Base-by-base conservation (phyloP, 2,888 invertebrate species). In the Augiades crinisus region DNA sequence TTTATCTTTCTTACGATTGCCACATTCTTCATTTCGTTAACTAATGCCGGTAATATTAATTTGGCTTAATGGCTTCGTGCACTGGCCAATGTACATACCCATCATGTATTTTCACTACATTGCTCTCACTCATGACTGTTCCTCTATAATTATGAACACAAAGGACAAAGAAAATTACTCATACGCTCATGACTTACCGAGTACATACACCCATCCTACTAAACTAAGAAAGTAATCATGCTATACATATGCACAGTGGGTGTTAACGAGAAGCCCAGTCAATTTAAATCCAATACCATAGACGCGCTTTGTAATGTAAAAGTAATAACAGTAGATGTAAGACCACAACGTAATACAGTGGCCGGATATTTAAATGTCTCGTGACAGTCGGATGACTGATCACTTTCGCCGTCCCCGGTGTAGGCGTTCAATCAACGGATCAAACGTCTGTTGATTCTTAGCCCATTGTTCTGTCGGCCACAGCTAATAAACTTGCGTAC, bases 401-500 rank as follows among this genome's bases (percentile, higher is more conserved):
- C 72, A 80, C 83, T 83, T 84, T 84, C 83, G 67, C 81, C 61
- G 59, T 57, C 57, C 52, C 75, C 71, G 74, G 75, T 70, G 77
- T 72, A 70, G 49, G 41, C 75, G 52, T 50, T 53, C 54, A 73
- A 77, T 78, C 74, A 74, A 64, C 65, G 62, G 65, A 73, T 74
- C 74, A 64, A 55, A 61, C 61, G 65, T 65, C 63, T 66, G 61
- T 61, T 70, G 68, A 68, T 67, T 69, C 68, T 64, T 62, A 30
- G 55, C 53, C 75, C 66, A 81, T 84, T 82, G 82, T 82, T 78
- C 74, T 68, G 64, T 61, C 61, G 44, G 58, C 52, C 56, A 57
- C 64, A 70, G 64, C 71, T 81, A 79, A 82, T 79, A 80, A 83
- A 80, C 81, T 81, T 78, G 75, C 77, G 67, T 55, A 63, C 66